These are phyloP conservation scores for Nymphalis io DNA, from an alignment of 1,140 invertebrate species.

Conservation along the genomic window DNA sequence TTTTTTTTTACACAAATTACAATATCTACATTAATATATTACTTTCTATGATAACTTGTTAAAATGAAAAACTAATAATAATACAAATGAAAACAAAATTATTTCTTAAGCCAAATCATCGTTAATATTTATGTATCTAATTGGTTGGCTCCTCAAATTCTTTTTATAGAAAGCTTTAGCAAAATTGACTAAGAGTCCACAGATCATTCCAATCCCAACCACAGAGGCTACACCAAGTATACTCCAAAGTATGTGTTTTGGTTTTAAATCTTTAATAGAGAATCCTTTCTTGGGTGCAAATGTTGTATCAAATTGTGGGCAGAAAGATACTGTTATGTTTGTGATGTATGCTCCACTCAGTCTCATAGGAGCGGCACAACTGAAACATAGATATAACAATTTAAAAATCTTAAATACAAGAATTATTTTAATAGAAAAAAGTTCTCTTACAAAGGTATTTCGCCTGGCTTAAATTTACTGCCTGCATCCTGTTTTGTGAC, in stretches of 20 bases:
- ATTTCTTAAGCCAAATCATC: constrained; percentile 59
- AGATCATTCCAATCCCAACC: constrained; percentile 63
- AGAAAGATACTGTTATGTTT: constrained; percentile 66
- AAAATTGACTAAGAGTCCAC: constrained; percentile 63
- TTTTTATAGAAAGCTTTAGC: constrained; percentile 62
- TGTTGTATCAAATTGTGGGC: constrained; percentile 64
- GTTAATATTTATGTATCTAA: constrained; percentile 68
- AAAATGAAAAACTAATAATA: constrained; percentile 19
- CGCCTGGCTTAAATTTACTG: constrained; percentile 61
- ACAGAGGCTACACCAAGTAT: constrained; percentile 66
- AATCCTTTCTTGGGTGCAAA: constrained; percentile 55
- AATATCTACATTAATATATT: constrained; percentile 30
- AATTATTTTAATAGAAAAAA: neutral
- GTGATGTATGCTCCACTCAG: constrained; percentile 66
- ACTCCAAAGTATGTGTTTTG: constrained; percentile 71
- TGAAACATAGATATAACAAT: constrained; percentile 37
- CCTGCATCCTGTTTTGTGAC: constrained; percentile 66
- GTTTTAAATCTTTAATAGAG: constrained; percentile 57
- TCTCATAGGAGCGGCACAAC: constrained; percentile 73
- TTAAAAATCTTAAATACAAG: neutral
- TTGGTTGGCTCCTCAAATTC: constrained; percentile 58
- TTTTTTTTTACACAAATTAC: constrained; percentile 21
- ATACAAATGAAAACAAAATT: constrained; percentile 29
- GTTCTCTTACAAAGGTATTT: constrained; percentile 69
- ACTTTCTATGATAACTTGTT: constrained; percentile 29